Conservation (phyloP, 64 coral and sea anemone species). For the Actinia tenebrosa region DNA sequence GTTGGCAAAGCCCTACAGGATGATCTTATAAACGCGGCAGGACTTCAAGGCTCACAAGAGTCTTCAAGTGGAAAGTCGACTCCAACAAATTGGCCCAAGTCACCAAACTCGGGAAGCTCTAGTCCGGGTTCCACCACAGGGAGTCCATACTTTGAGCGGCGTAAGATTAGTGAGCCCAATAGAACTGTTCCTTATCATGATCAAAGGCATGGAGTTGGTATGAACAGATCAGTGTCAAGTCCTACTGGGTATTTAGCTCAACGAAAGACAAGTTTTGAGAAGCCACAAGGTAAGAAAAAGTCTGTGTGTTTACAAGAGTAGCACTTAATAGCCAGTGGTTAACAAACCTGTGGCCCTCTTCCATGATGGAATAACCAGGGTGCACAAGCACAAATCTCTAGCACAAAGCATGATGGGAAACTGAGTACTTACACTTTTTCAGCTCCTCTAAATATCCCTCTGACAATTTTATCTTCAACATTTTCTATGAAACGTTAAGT, state of each 20-base stretch:
- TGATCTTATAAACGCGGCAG: not conserved
- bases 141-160: not conserved
- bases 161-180: not conserved
- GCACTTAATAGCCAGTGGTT: too few species aligned
- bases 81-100: not conserved
- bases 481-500: too few species aligned
- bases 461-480: too few species aligned
- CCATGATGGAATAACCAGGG: too few species aligned
- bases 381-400: too few species aligned
- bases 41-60: not conserved
- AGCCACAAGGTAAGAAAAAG: not conserved
- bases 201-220: not conserved
- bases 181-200: not conserved
- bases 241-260: not conserved
- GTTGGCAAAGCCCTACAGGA: not conserved
- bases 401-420: too few species aligned
- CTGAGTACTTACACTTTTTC: too few species aligned
- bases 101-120: not conserved
- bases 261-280: not conserved
- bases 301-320: too few species aligned
- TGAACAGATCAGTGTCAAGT: constrained; percentile 15
- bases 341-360: too few species aligned
- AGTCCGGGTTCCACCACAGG: not conserved
- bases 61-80: not conserved
- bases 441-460: too few species aligned